Evolutionary conservation across 2,113 vertebrate genomes (phyloP).

Genomic region (Dicrurus megarhynchus): DNA sequence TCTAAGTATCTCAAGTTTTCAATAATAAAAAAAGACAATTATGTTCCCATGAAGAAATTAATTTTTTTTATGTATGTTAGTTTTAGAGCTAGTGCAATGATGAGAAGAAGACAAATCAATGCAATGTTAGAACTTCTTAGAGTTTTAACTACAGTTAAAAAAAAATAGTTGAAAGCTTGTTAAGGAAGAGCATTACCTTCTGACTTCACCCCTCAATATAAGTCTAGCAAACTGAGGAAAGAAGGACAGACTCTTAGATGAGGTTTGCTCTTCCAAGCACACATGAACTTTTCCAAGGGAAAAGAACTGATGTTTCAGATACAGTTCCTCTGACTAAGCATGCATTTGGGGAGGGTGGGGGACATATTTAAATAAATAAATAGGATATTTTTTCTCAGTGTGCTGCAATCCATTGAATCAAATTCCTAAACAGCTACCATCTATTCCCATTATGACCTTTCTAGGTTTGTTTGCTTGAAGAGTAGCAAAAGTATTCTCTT

Average conservation of each 20-base stretch:
- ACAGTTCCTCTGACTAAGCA: background rate
- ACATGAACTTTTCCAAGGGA: background rate
- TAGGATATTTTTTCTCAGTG: fast-evolving
- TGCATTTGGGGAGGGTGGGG: background rate
- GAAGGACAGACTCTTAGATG: background rate
- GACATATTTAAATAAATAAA: background rate
- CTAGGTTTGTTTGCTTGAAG: background rate
- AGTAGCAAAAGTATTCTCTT: background rate
- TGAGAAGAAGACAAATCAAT: background rate
- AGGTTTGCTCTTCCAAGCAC: background rate
- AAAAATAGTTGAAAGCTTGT: background rate
- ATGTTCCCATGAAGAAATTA: background rate
- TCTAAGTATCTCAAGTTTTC: background rate
- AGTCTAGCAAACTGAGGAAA: background rate
- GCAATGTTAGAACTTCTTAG: background rate
- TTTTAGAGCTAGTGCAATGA: background rate
- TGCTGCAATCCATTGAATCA: background rate
- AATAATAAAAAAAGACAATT: background rate
- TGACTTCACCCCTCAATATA: background rate
- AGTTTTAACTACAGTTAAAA: background rate
- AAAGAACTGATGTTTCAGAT: background rate
- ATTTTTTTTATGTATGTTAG: background rate
- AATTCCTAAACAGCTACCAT: background rate
- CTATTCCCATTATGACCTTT: background rate
- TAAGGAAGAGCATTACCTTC: background rate